phyloP scores from a whole-genome alignment of 2,888 invertebrate genomes.

The Drosophila setosimentum region DNA sequence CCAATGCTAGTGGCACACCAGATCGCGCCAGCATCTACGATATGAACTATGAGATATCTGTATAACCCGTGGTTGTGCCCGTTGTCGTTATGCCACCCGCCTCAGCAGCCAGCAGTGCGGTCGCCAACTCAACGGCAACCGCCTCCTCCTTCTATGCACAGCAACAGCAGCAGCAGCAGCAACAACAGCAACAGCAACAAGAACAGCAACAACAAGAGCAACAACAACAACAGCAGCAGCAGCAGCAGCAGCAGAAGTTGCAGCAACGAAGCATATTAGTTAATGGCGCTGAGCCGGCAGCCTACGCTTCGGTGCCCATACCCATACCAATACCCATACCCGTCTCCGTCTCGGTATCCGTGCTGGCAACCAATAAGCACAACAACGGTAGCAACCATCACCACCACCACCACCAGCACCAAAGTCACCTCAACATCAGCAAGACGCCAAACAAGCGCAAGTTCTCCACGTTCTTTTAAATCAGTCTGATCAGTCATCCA shows the following conservation, averaged over 20 bases:
- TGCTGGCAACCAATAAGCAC: slow-evolving; percentile 66
- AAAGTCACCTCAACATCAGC: slow-evolving; percentile 45
- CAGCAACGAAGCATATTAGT: slow-evolving; percentile 33
- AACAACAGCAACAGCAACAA: slow-evolving; percentile 46
- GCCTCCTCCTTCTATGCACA: slow-evolving; percentile 61
- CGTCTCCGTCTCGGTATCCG: slow-evolving; percentile 50
- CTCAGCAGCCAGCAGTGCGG: slow-evolving; percentile 41
- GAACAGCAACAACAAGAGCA: slow-evolving; percentile 31
- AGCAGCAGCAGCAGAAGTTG: slow-evolving; percentile 35
- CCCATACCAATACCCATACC: slow-evolving; percentile 21
- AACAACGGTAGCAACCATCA: slow-evolving; percentile 48
- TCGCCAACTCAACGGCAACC: slow-evolving; percentile 36
- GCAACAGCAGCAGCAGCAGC: slow-evolving; percentile 41
- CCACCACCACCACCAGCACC: slow-evolving; percentile 21
- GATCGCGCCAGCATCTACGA: slow-evolving; percentile 96
- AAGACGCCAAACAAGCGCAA: slow-evolving; percentile 75
- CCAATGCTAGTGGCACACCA: slow-evolving; percentile 87
- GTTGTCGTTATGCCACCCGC: slow-evolving; percentile 81
- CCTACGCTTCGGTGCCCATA: slow-evolving; percentile 81
- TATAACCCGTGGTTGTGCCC: slow-evolving; percentile 88
- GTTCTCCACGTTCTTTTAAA: slow-evolving; percentile 76
- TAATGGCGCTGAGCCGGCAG: slow-evolving; percentile 57
- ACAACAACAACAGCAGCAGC: slow-evolving; percentile 28
- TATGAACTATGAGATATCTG: slow-evolving; percentile 98
- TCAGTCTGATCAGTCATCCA: slow-evolving; percentile 13